phyloP scores from a whole-genome alignment of 64 coral and sea anemone genomes.

The Stichodactyla mertensii region DNA sequence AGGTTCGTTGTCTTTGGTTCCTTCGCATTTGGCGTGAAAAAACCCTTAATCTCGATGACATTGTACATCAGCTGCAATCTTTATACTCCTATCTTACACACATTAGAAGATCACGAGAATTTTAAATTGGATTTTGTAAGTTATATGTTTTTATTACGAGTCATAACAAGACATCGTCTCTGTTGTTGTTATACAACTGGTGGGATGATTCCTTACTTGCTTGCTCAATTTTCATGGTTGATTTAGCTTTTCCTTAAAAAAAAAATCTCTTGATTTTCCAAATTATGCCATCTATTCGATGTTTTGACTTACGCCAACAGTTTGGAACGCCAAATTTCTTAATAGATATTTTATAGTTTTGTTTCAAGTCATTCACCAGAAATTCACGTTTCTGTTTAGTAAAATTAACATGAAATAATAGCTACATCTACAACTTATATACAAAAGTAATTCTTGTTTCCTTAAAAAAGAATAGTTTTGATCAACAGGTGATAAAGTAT shows the following conservation, averaged over 20 bases:
- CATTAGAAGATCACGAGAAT: not conserved
- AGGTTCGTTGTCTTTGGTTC: not conserved
- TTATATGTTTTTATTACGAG: not conserved
- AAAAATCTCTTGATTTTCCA: not conserved
- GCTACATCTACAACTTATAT: not conserved
- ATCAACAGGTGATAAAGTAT: not conserved
- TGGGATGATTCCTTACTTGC: not conserved
- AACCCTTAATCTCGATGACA: conserved; percentile 8
- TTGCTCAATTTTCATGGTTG: not conserved
- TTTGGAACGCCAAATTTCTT: not conserved
- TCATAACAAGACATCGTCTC: not conserved
- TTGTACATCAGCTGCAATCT: conserved; percentile 10
- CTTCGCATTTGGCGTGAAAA: not conserved
- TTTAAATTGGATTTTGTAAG: not conserved
- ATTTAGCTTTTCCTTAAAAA: not conserved
- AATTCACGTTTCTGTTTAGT: not conserved
- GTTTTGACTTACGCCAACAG: not conserved
- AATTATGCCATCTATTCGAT: not conserved
- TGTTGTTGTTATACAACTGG: not conserved
- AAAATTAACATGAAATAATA: not conserved
- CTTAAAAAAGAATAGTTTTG: not conserved
- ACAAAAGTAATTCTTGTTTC: not conserved
- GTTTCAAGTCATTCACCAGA: not conserved
- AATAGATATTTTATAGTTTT: too few species aligned
- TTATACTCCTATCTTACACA: not conserved